Evolutionary conservation across 2,888 invertebrate genomes (phyloP).

Genomic region (Phytoseiulus persimilis): DNA sequence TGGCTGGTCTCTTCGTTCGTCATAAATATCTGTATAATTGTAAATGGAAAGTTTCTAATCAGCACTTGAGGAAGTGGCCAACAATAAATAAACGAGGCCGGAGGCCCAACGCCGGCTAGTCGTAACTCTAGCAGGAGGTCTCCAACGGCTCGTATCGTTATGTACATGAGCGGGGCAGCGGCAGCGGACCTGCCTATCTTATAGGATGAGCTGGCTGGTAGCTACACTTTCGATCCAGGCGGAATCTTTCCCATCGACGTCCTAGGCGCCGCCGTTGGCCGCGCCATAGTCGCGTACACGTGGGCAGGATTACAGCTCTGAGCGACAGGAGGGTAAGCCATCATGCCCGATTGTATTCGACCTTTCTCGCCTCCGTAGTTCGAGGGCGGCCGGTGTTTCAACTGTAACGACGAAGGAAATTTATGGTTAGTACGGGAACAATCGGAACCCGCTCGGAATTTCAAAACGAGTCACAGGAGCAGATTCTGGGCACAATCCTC

Average conservation of each 20-base stretch:
- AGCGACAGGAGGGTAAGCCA: neutral
- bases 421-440: neutral
- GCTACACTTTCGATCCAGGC: slow-evolving; percentile 21
- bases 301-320: slow-evolving; percentile 36
- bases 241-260: slow-evolving; percentile 31
- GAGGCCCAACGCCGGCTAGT: neutral
- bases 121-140: neutral
- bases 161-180: neutral
- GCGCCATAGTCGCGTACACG: slow-evolving; percentile 34
- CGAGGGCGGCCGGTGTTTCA: slow-evolving; percentile 24
- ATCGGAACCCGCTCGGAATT: neutral
- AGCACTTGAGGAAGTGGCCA: neutral
- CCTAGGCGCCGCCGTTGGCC: slow-evolving; percentile 35
- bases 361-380: slow-evolving; percentile 1
- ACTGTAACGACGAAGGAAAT: neutral
- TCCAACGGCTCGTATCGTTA: neutral
- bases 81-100: neutral
- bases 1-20: neutral
- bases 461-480: no score
- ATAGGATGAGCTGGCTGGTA: neutral
- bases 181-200: neutral
- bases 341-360: neutral
- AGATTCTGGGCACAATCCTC: no score
- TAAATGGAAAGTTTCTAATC: neutral
- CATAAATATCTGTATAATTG: neutral